Evolutionary conservation across 2,113 vertebrate species (phyloP).

Genomic region (Brachyhypopomus gauderio): DNA sequence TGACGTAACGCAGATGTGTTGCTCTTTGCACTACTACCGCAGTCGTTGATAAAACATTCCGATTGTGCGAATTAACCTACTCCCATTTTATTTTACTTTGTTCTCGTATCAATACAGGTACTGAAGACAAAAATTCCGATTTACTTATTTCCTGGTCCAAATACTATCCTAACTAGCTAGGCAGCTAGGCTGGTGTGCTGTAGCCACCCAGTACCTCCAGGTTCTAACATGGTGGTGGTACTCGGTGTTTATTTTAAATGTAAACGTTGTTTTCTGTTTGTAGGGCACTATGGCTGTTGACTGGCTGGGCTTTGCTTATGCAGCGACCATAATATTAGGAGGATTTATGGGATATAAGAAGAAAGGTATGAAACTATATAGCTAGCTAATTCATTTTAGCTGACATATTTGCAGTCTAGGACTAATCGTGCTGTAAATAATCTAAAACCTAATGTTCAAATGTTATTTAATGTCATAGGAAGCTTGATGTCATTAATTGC

Average conservation of each 20-base stretch:
- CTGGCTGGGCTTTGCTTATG: conserved; percentile 90
- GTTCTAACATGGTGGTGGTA: not conserved
- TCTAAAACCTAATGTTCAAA: not conserved
- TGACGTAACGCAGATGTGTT: conserved; percentile 3
- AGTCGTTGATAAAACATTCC: not conserved
- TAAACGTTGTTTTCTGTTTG: not conserved
- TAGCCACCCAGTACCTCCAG: not conserved
- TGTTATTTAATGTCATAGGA: conserved; percentile 66
- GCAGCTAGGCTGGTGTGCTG: not conserved
- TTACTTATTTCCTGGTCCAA: too few species aligned
- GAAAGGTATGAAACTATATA: conserved; percentile 76
- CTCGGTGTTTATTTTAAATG: too few species aligned
- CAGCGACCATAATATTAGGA: conserved; percentile 80
- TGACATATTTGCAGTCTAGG: not conserved
- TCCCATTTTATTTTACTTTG: not conserved
- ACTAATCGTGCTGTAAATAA: not conserved
- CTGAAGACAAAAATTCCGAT: not conserved
- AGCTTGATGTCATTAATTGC: conserved; percentile 87
- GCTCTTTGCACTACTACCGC: not conserved
- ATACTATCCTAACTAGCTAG: not conserved
- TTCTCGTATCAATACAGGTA: not conserved
- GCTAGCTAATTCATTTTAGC: too few species aligned
- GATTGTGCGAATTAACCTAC: not conserved
- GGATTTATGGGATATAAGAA: conserved; percentile 85
- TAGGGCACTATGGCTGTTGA: conserved; percentile 70